phyloP scores from a whole-genome alignment of 2,113 vertebrate genomes.

The Xiphias gladius region DNA sequence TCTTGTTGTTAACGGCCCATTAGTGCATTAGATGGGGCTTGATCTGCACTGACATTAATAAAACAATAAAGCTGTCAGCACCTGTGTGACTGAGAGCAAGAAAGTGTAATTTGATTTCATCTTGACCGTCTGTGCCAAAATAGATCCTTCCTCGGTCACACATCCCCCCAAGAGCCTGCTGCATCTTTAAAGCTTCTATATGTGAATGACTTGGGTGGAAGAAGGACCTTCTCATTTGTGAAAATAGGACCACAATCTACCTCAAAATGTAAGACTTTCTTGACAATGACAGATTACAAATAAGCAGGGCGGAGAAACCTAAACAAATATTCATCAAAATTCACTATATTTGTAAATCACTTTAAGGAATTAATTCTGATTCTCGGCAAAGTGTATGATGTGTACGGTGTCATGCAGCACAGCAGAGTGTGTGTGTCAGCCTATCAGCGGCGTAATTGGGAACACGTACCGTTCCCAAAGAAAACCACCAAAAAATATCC shows the following conservation, averaged over 20 bases:
- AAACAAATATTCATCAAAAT: not conserved
- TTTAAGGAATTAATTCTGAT: not conserved
- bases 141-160: constrained; percentile 33
- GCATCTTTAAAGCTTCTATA: constrained; percentile 5
- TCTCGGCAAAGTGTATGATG: not conserved
- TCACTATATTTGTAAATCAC: not conserved
- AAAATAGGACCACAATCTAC: not conserved
- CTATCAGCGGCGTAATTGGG: not conserved
- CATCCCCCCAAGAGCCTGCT: constrained; percentile 1
- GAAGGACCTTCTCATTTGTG: not conserved
- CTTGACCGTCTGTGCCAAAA: constrained; percentile 44
- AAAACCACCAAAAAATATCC: constrained; percentile 8
- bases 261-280: not conserved
- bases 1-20: constrained; percentile 19
- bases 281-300: not conserved
- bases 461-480: constrained; percentile 23
- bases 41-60: constrained; percentile 26
- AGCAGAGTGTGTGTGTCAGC: not conserved
- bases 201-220: too few relatives aligned
- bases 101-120: constrained; percentile 42
- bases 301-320: not conserved
- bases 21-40: not conserved
- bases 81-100: constrained; percentile 23
- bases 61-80: constrained; percentile 68
- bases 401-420: not conserved